Evolutionary conservation across 2,888 invertebrate species (phyloP), one percentile per base, ranked within the genome.

Genomic region (Mimumesa dahlbomi): DNA sequence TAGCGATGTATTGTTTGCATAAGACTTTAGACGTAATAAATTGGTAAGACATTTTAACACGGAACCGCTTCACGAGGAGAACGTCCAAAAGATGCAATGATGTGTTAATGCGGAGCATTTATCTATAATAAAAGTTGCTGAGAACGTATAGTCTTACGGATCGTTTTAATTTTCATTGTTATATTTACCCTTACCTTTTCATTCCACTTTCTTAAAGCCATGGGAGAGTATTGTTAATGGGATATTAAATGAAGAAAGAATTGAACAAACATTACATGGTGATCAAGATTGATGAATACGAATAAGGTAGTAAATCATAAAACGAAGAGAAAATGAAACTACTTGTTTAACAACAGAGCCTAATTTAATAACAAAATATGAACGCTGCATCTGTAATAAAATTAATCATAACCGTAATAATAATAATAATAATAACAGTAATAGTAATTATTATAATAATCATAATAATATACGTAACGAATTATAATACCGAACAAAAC

Each of bases 331-430:
- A 74, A 65, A 61, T 40, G 22, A 67, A 54, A 58, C 2, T 7
- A 31, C 18, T 53, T 40, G 13, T 70, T 75, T 59, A 72, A 80
- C 65, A 73, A 69, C 50, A 67, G 25, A 71, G 56, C 46, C 59
- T 58, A 72, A 68, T 73, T 80, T 75, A 81, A 75, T 75, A 72
- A 79, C 59, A 72, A 75, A 75, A 66, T 62, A 66, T 48, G 50
- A 76, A 72, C 43, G 63, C 45, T 22, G 43, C 40, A 52, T 63
- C 58, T 50, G 46, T 71, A 66, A 67, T 63, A 71, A 75, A 67
- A 73, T 67, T 46, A 74, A 62, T 29, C 18, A 22, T 56, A 66
- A 61, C 34, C 7, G n/a, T 57, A 62, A 57, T 58, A 43, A 65
- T 49, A 50, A 43, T 31, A 63, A 56, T 64, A 56, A 54, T 43